Percentiles rank a stretch among this genome's conserved stretches.
Conservation (phyloP, 2,113 vertebrate species). For the Scopus umbretta region DNA sequence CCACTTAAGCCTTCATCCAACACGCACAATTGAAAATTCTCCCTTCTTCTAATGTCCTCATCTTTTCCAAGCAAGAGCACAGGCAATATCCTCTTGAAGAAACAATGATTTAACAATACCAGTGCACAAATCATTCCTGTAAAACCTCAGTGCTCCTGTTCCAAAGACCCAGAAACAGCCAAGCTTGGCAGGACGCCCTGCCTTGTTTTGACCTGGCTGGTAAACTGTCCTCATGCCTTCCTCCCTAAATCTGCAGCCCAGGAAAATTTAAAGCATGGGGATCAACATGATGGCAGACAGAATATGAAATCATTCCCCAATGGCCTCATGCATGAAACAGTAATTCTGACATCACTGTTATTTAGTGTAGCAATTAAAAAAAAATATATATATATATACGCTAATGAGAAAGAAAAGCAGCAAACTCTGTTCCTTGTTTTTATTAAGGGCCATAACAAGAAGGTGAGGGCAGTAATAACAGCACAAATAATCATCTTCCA, state of each 20-base stretch:
- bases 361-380: neutral
- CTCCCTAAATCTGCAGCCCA: neutral
- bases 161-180: neutral
- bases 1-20: neutral
- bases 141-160: neutral
- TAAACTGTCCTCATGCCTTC: neutral
- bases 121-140: neutral
- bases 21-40: rapidly evolving
- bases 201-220: neutral
- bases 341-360: neutral
- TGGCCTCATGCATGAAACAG: neutral
- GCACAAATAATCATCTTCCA: constrained; percentile 7
- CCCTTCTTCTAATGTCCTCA: neutral
- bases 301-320: neutral
- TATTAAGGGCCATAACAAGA: neutral
- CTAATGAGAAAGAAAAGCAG: neutral
- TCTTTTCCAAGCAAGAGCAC: neutral
- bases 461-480: constrained; percentile 4
- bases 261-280: neutral
- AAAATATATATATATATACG: neutral
- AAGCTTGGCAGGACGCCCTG: neutral
- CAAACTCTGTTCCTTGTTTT: neutral
- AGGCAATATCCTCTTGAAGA: neutral
- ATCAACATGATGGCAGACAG: neutral
- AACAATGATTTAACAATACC: neutral